Evolutionary conservation across 2,113 vertebrate species (phyloP), one percentile per base, ranked within the genome.

Genomic region (Physeter macrocephalus): DNA sequence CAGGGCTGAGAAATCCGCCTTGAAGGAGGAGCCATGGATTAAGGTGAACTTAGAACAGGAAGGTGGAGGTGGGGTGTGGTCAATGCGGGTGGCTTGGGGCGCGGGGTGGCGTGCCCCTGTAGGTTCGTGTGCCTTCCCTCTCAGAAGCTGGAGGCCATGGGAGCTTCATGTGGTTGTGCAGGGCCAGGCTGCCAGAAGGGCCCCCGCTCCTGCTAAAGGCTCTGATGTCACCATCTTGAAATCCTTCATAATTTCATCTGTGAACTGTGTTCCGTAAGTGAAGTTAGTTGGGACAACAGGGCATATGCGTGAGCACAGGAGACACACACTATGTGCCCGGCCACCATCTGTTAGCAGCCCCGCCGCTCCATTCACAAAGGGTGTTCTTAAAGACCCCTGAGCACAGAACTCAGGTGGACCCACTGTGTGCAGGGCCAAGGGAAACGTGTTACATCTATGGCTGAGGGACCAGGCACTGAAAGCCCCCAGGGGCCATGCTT

Each of bases 301-400:
- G 27, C 9, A 5, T 17, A 17, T 4, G 0, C 6, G 27, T 39
- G 62, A 46, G 46, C 46, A 46, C 2, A 12, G 46, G 46, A 46
- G 78, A n/a, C 1, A 6, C 11, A 31, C 21, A 23, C 46, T 46
- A 31, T 1, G 3, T 2, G 1, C 52, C 8, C 0, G 0, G 18
- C 43, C 0, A 2, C 15, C 54, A 12, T 46, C 46, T 46, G 10
- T 46, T 46, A 46, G 46, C 46, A 12, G 46, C 2, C 46, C 46
- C 11, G 11, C 2, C 2, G 46, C n/a, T 15, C 20, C 27, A 29
- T 62, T 62, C 29, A 9, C 61, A 36, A 4, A 18, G 17, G 15
- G 64, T 2, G 3, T 15, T 20, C 31, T 52, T 23, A 29, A 23
- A 14, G n/a, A 34, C 72, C 6, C 9, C 2, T 46, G 12, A 85